These are phyloP conservation scores for Leucosticte australis DNA, from an alignment of 2,113 vertebrate genomes.

Conservation along the genomic window DNA sequence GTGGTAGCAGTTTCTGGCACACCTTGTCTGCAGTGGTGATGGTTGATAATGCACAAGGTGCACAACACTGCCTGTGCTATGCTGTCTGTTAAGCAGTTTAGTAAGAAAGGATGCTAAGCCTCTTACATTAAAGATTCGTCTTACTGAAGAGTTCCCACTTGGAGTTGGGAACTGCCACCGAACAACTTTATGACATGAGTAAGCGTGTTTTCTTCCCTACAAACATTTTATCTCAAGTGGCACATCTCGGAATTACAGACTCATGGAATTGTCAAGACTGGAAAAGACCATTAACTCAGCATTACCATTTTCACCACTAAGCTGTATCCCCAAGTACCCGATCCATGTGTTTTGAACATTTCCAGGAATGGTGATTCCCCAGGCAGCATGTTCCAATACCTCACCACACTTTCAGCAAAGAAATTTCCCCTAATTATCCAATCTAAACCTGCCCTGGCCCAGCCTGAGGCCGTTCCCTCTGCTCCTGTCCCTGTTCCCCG, in stretches of 20 bases:
- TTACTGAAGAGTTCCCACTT: not conserved
- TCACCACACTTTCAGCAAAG: not conserved
- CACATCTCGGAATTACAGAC: not conserved
- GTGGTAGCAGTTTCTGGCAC: not conserved
- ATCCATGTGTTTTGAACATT: not conserved
- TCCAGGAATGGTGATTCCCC: not conserved
- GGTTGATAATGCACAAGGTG: not conserved
- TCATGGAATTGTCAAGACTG: not conserved
- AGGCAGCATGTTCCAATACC: not conserved
- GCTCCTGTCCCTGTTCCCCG: not conserved
- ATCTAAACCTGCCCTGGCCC: not conserved
- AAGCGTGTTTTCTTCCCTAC: not conserved
- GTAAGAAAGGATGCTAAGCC: not conserved
- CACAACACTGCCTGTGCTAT: not conserved
- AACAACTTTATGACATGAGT: not conserved
- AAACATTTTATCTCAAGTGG: not conserved
- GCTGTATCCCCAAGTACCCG: no score
- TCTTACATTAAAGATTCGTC: not conserved
- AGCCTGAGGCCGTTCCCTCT: fast-evolving
- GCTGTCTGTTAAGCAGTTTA: not conserved
- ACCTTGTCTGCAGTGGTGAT: not conserved
- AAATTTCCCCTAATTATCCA: not conserved
- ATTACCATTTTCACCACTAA: not conserved
- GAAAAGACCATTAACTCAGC: not conserved
- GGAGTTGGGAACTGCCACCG: not conserved